Evolutionary conservation across 2,888 invertebrate species (phyloP).

Genomic region (Morpho deidamia): DNA sequence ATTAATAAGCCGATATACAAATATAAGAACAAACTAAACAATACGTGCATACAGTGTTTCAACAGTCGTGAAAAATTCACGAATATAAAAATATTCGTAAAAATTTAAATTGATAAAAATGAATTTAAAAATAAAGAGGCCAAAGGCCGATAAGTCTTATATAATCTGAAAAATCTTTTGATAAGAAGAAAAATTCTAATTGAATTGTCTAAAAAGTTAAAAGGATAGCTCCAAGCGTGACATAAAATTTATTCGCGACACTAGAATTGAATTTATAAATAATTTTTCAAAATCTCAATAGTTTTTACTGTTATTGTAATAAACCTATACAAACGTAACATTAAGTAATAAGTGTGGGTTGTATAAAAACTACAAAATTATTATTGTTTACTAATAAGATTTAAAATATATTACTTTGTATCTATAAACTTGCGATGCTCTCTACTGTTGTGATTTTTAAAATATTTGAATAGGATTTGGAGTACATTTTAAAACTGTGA

Average conservation of each 20-base stretch:
- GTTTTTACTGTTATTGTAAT: too few species aligned
- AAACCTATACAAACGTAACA: not conserved
- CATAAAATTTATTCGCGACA: too few species aligned
- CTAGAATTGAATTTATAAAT: too few species aligned
- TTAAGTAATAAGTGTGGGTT: not conserved
- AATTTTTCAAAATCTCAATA: too few species aligned
- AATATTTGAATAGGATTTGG: constrained; percentile 8
- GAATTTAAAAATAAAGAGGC: constrained; percentile 1
- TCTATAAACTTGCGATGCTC: constrained; percentile 21
- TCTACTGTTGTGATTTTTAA: constrained; percentile 28
- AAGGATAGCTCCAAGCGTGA: too few species aligned
- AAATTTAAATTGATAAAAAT: too few species aligned
- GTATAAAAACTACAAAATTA: not conserved
- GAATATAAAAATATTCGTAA: too few species aligned
- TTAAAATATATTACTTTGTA: not conserved
- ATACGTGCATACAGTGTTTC: not conserved
- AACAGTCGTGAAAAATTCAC: not conserved
- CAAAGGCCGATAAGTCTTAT: constrained; percentile 9
- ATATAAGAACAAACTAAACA: not conserved
- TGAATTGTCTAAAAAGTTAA: too few species aligned
- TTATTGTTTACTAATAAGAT: not conserved
- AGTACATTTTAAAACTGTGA: constrained; percentile 10
- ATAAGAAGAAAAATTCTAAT: too few species aligned
- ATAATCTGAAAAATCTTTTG: not conserved
- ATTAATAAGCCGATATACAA: not conserved